Conservation (phyloP, 2,113 vertebrate genomes). For the Promerops cafer region DNA sequence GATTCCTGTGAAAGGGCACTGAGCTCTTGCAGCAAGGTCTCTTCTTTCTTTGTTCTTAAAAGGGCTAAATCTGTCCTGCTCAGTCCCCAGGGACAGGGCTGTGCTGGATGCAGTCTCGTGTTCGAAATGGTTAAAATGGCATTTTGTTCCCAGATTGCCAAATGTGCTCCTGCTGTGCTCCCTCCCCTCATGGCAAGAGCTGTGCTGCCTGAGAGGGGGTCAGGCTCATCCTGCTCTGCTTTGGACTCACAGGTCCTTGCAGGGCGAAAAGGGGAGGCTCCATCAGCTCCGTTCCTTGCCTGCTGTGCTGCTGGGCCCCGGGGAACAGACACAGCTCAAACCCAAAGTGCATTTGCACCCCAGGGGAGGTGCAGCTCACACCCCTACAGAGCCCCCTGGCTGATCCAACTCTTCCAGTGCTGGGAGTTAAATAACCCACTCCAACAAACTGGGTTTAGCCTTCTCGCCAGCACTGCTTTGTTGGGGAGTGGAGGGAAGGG, state of each 20-base stretch:
- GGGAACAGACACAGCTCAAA: neutral
- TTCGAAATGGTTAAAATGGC: neutral
- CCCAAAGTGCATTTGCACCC: neutral
- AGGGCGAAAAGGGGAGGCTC: neutral
- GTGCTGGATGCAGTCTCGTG: neutral
- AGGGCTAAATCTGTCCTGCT: neutral
- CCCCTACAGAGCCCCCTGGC: neutral
- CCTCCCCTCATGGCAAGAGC: neutral
- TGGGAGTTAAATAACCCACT: neutral
- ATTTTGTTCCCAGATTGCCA: neutral
- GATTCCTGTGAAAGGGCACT: conserved; percentile 12
- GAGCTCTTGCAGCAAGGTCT: neutral
- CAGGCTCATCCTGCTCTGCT: neutral
- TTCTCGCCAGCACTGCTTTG: neutral
- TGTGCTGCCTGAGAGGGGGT: neutral
- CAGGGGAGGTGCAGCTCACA: neutral
- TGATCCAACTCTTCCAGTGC: neutral
- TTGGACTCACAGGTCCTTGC: neutral
- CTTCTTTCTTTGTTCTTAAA: conserved; percentile 12
- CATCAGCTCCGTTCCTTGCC: neutral
- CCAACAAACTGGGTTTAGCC: neutral
- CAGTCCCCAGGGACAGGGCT: neutral
- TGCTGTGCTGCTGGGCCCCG: neutral
- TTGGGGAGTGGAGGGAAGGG: neutral
- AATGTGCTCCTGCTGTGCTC: neutral